These are phyloP conservation scores for Euzophera pinguis DNA, from an alignment of 2,888 invertebrate genomes.

Conservation along the genomic window DNA sequence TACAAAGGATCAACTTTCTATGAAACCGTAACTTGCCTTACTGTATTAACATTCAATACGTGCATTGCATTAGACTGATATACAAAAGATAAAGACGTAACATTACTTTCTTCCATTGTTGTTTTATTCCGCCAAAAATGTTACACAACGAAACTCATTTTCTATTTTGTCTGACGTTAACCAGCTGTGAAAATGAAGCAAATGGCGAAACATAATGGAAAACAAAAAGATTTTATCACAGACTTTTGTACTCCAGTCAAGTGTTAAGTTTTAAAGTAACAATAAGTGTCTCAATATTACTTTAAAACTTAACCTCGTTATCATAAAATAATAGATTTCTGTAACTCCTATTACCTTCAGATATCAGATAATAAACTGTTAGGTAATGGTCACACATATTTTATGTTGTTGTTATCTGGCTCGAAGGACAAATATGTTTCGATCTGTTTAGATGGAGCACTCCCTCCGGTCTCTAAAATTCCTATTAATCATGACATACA, in stretches of 20 bases:
- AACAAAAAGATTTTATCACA: not conserved
- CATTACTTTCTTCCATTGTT: constrained; percentile 36
- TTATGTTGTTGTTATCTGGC: not conserved
- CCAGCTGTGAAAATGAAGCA: not conserved
- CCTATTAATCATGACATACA: no score
- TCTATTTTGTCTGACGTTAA: constrained; percentile 1
- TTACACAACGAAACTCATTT: not conserved
- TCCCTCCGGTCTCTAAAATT: no score
- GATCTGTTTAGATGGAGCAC: no score
- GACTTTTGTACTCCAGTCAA: not conserved
- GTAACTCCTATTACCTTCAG: not conserved
- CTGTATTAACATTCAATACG: constrained; percentile 52
- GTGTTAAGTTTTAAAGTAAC: no score
- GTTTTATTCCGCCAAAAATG: constrained; percentile 7
- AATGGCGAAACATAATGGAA: not conserved
- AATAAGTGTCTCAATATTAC: not conserved
- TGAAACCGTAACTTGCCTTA: constrained; percentile 22
- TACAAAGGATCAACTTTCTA: constrained; percentile 70
- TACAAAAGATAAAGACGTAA: constrained; percentile 19
- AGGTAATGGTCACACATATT: not conserved
- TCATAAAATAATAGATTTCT: not conserved
- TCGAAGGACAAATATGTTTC: not conserved
- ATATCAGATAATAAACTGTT: not conserved
- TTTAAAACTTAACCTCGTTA: not conserved
- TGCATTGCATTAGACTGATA: constrained; percentile 23